phyloP scores from a whole-genome alignment of 2,797 vertebrate species.

The Scyliorhinus canicula region DNA sequence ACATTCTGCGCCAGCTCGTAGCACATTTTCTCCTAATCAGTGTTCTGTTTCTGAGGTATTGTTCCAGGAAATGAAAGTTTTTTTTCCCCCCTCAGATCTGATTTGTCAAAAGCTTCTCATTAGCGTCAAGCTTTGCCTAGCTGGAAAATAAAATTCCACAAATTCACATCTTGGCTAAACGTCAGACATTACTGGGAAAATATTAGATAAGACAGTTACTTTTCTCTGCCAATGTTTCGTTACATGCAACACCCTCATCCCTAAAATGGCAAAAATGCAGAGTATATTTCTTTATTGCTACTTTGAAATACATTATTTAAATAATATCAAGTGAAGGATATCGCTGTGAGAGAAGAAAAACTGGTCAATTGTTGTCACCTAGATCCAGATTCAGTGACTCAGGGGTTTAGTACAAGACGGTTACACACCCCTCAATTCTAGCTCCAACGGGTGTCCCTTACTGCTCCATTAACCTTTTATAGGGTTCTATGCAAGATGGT shows the following conservation, averaged over 20 bases:
- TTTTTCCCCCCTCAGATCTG: background rate
- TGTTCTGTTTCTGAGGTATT: background rate
- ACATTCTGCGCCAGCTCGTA: background rate
- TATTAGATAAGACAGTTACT: background rate
- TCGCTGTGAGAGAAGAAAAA: background rate
- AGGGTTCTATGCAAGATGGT: background rate
- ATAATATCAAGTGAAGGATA: background rate
- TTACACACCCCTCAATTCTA: background rate
- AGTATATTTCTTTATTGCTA: background rate
- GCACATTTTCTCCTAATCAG: conserved; percentile 32
- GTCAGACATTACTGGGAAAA: background rate
- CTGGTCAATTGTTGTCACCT: background rate
- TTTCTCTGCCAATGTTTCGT: background rate
- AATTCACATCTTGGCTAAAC: conserved; percentile 5
- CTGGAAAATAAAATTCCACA: conserved; percentile 13
- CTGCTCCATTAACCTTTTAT: background rate
- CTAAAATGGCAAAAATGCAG: background rate
- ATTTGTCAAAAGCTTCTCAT: conserved; percentile 31
- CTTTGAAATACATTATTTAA: background rate
- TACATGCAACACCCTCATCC: background rate
- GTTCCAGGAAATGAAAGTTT: conserved; percentile 25
- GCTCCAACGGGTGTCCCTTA: background rate
- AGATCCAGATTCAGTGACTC: background rate
- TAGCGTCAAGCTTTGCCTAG: background rate
- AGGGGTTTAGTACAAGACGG: background rate